Percentiles rank a stretch among this genome's conserved stretches.
Conservation (phyloP, 2,797 vertebrate genomes). For the Phataginus tetradactyla region DNA sequence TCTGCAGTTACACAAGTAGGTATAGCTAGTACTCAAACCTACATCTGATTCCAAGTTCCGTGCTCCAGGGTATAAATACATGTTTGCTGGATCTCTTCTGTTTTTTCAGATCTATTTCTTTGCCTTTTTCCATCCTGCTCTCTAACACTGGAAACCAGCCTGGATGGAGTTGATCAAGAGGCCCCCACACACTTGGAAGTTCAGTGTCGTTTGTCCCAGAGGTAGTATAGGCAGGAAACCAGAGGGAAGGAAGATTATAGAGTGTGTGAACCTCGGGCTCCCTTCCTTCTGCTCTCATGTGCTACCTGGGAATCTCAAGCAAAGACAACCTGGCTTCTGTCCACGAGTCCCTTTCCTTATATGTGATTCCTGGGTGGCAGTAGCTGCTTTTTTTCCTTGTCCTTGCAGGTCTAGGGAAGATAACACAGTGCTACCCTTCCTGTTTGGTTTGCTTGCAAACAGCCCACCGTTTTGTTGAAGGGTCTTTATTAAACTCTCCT, state of each 20-base stretch:
- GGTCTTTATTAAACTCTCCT: not conserved
- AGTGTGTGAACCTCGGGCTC: not conserved
- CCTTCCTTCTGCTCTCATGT: not conserved
- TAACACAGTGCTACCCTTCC: not conserved
- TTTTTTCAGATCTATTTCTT: not conserved
- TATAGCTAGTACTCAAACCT: not conserved
- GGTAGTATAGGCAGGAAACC: not conserved
- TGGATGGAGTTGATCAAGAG: not conserved
- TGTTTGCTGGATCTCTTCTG: not conserved
- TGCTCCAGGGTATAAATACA: not conserved
- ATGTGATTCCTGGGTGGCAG: fast-evolving
- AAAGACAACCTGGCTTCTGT: not conserved
- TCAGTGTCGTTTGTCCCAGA: not conserved
- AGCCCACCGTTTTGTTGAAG: not conserved
- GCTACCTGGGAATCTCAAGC: no score
- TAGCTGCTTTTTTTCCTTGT: not conserved
- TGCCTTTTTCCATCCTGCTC: not conserved
- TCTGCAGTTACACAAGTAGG: not conserved
- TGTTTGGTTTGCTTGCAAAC: not conserved
- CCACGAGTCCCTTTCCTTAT: fast-evolving
- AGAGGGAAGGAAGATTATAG: not conserved
- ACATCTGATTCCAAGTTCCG: not conserved
- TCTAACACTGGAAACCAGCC: not conserved
- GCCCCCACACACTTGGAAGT: fast-evolving
- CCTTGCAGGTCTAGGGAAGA: not conserved